These are phyloP conservation scores for Teleopsis dalmanni DNA, from an alignment of 1,140 invertebrate genomes.

Conservation along the genomic window DNA sequence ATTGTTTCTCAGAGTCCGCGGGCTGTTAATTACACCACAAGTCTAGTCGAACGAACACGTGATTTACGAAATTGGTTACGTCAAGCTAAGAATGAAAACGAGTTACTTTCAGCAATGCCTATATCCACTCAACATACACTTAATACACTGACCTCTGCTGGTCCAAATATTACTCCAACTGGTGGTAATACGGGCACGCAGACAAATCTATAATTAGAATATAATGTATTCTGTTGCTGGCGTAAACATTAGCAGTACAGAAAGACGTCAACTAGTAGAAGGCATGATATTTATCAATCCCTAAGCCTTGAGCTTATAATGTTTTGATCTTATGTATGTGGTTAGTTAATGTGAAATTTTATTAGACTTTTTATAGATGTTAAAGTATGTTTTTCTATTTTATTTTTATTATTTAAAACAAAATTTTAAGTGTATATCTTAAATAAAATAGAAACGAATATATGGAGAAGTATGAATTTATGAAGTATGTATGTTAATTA, in stretches of 20 bases:
- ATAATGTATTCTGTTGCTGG: slow-evolving; percentile 12
- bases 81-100: slow-evolving; percentile 40
- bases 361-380: no score
- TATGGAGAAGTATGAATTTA: background rate
- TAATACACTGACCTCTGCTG: no score
- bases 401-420: no score
- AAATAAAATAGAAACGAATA: background rate
- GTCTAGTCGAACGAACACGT: slow-evolving; percentile 56
- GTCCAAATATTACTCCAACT: background rate
- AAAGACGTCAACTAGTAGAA: no score
- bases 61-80: slow-evolving; percentile 58
- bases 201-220: slow-evolving; percentile 18
- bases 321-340: no score
- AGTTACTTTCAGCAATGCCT: slow-evolving; percentile 24
- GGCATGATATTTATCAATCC: no score
- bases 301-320: background rate
- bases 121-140: no score
- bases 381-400: no score
- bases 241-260: slow-evolving; percentile 7
- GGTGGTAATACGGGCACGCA: background rate
- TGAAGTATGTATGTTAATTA: background rate
- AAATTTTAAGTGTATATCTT: background rate
- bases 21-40: slow-evolving; percentile 47
- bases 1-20: slow-evolving; percentile 46
- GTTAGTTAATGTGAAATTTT: no score